These are phyloP conservation scores for Avahi laniger DNA, from an alignment of 2,797 vertebrate species.

Conservation along the genomic window DNA sequence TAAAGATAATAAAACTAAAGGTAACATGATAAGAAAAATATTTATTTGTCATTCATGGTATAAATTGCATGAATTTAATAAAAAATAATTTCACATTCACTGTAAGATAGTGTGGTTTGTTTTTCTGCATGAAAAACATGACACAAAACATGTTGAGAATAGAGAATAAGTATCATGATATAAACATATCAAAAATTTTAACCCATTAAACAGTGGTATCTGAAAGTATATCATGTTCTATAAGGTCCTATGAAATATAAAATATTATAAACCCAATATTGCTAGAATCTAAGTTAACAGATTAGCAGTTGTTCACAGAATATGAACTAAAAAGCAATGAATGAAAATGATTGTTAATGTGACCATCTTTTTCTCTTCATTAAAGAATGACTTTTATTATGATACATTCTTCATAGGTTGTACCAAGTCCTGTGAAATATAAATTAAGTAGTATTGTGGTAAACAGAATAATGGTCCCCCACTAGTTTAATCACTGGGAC, in stretches of 20 bases:
- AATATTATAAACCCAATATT: not conserved
- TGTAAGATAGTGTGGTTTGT: not conserved
- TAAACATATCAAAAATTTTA: not conserved
- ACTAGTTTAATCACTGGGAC: not conserved
- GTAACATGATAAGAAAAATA: not conserved
- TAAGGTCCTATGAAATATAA: not conserved
- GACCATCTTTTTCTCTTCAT: not conserved
- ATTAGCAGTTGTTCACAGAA: not conserved
- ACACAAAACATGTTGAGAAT: not conserved
- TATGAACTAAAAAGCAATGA: not conserved
- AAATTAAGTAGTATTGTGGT: not conserved
- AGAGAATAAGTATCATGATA: not conserved
- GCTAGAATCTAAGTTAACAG: not conserved
- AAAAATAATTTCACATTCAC: not conserved
- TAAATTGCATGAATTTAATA: not conserved
- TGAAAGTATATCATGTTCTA: not conserved
- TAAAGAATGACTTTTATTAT: not conserved
- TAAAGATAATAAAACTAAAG: not conserved
- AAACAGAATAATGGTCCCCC: not conserved
- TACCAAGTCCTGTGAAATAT: not conserved
- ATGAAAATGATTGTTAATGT: not conserved
- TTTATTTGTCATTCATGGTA: not conserved
- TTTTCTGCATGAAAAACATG: not conserved
- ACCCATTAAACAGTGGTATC: not conserved
- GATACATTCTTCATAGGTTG: not conserved